phyloP scores from a whole-genome alignment of 2,797 vertebrate genomes.

The Margarornis squamiger region DNA sequence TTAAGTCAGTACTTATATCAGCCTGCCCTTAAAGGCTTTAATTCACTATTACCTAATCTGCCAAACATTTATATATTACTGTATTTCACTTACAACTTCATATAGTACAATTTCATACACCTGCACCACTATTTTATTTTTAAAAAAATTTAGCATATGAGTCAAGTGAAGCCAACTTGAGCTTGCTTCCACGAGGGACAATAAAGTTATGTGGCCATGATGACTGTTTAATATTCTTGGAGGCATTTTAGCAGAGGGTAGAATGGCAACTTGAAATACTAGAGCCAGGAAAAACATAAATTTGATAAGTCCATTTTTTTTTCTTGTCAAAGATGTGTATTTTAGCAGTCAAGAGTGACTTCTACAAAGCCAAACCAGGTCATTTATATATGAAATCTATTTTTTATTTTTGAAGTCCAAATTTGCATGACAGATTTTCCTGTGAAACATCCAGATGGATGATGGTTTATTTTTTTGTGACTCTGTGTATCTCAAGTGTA shows the following conservation, averaged over 20 bases:
- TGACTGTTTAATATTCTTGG: not conserved
- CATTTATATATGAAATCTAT: not conserved
- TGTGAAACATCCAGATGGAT: not conserved
- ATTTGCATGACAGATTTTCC: not conserved
- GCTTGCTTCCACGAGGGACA: not conserved
- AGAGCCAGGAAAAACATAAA: constrained; percentile 37
- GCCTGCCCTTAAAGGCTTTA: constrained; percentile 18
- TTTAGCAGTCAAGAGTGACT: not conserved
- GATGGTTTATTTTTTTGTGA: not conserved
- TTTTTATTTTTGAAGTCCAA: not conserved
- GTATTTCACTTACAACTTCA: constrained; percentile 10
- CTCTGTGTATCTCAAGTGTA: not conserved
- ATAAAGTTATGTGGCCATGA: not conserved
- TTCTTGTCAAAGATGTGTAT: constrained; percentile 21
- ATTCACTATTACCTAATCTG: constrained; percentile 11
- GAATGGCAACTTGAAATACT: constrained; percentile 7
- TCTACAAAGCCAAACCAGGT: not conserved
- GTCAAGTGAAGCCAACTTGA: constrained; percentile 22
- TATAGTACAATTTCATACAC: constrained; percentile 42
- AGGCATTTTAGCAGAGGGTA: not conserved
- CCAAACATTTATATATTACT: constrained; percentile 22
- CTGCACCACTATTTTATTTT: constrained; percentile 38
- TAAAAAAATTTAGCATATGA: not conserved
- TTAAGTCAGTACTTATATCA: not conserved
- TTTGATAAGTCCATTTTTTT: not conserved